Evolutionary conservation across 2,888 invertebrate genomes (phyloP).

Genomic region (Macrosiphum euphorbiae): DNA sequence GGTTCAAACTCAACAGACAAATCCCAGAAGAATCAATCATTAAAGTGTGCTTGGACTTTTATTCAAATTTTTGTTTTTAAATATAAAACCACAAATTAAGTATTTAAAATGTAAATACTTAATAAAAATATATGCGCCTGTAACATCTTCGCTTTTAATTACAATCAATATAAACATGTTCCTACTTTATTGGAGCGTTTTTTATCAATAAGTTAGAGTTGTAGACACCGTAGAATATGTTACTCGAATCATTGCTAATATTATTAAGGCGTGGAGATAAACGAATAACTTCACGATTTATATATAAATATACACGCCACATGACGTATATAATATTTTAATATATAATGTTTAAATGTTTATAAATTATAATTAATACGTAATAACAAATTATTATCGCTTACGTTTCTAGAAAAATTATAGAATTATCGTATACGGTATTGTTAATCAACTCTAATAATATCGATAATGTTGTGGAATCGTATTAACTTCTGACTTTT

Average conservation of each 20-base stretch:
- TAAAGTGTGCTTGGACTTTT: background rate
- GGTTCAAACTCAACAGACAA: background rate
- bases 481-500: background rate
- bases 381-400: background rate
- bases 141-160: background rate
- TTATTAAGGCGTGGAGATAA: background rate
- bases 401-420: background rate
- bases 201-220: background rate
- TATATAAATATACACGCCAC: background rate
- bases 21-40: background rate
- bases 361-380: background rate
- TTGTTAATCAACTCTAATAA: background rate
- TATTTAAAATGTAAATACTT: background rate
- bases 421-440: background rate
- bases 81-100: constrained; percentile 3
- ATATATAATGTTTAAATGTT: background rate
- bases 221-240: background rate
- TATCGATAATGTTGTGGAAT: background rate
- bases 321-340: background rate
- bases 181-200: background rate
- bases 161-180: background rate
- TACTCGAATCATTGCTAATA: background rate
- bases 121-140: background rate
- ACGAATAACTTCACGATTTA: background rate
- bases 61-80: background rate